Conservation (phyloP, 2,113 vertebrate genomes). For the Lepidothrix coronata region DNA sequence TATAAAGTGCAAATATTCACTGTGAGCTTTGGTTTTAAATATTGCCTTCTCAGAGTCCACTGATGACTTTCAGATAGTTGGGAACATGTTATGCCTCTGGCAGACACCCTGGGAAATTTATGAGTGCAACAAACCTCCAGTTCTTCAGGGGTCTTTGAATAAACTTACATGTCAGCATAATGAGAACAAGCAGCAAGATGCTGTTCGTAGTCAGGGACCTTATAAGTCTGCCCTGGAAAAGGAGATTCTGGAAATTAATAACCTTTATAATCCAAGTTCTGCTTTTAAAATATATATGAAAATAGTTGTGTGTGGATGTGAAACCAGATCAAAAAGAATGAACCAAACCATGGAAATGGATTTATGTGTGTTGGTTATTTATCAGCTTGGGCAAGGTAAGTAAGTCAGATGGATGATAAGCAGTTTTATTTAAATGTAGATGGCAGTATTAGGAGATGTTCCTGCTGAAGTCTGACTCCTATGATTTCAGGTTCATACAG, state of each 20-base stretch:
- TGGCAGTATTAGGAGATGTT: not conserved
- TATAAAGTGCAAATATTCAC: not conserved
- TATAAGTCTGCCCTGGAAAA: not conserved
- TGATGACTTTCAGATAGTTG: not conserved
- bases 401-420: not conserved
- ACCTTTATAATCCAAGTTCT: not conserved
- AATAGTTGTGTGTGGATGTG: not conserved
- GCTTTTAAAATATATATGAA: not conserved
- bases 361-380: not conserved
- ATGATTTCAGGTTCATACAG: not conserved
- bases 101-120: constrained; percentile 4
- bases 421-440: not conserved
- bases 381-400: not conserved
- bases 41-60: not conserved
- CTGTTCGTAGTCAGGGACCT: not conserved
- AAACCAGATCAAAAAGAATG: not conserved
- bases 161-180: not conserved
- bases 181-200: not conserved
- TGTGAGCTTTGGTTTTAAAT: not conserved
- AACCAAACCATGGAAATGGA: not conserved
- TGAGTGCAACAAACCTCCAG: not conserved
- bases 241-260: not conserved
- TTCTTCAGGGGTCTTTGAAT: not conserved
- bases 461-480: not conserved
- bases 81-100: not conserved